These are phyloP conservation scores for Halcyon badia DNA, from an alignment of 2,797 vertebrate species.

Conservation along the genomic window DNA sequence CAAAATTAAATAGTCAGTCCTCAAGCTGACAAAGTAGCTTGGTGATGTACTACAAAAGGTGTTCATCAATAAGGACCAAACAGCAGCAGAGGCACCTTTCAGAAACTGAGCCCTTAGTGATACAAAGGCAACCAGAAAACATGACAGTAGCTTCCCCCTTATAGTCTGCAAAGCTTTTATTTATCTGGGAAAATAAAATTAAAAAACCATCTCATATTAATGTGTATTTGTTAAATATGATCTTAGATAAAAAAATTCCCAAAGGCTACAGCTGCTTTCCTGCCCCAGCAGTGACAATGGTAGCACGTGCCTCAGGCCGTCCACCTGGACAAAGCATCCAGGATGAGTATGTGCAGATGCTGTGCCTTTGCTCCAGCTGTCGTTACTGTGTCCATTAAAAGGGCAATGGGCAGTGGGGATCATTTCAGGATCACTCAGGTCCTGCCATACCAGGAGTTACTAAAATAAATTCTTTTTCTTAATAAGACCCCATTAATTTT, in stretches of 20 bases:
- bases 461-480: too few relatives aligned
- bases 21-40: not conserved
- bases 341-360: accelerated
- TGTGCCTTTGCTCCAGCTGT: not conserved
- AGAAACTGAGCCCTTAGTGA: not conserved
- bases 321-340: not conserved
- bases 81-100: not conserved
- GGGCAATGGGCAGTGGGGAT: accelerated
- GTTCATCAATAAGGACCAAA: not conserved
- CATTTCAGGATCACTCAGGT: not conserved
- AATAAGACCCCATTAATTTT: not conserved
- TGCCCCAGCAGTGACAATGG: not conserved
- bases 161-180: not conserved
- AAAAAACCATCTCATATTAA: not conserved
- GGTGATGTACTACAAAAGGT: not conserved
- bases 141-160: not conserved
- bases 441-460: too few relatives aligned
- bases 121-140: not conserved
- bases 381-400: not conserved
- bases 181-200: not conserved
- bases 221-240: not conserved
- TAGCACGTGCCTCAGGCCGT: not conserved
- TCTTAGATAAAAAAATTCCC: not conserved
- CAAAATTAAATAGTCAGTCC: not conserved
- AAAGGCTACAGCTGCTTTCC: not conserved